Percentiles rank a stretch among this genome's conserved stretches.
Conservation (phyloP, 2,888 invertebrate species). For the Branchipolynoe longqiensis region DNA sequence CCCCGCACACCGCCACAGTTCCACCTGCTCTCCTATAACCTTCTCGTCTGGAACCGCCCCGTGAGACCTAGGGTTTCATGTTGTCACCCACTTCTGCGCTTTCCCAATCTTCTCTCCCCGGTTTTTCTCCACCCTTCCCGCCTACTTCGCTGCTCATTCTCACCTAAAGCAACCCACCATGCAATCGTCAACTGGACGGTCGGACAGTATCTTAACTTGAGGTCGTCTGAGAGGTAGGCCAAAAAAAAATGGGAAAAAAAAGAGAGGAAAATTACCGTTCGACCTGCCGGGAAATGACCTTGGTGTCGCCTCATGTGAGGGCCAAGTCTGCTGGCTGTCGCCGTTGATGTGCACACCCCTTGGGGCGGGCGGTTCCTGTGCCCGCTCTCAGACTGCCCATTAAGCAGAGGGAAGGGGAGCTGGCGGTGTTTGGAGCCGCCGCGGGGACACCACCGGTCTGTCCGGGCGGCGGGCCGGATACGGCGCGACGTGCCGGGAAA, state of each 20-base stretch:
- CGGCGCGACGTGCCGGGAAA: background rate
- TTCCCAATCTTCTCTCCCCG: no score
- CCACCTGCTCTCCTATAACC: no score
- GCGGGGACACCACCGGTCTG: background rate
- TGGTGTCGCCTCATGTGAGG: constrained; percentile 20
- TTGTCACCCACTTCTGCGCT: no score
- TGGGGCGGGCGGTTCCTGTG: constrained; percentile 7
- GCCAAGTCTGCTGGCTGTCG: constrained; percentile 39
- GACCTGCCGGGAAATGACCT: constrained; percentile 37
- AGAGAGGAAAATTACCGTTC: background rate
- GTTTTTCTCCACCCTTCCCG: background rate
- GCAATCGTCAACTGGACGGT: background rate
- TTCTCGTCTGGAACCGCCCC: no score
- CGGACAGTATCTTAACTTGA: background rate
- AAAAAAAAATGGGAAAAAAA: background rate
- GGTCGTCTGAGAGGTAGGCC: background rate
- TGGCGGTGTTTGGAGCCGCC: background rate
- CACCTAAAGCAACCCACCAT: background rate
- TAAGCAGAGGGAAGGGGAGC: background rate
- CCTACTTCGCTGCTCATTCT: background rate
- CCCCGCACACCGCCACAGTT: no score
- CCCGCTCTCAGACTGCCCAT: constrained; percentile 40
- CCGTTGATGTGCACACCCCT: constrained; percentile 41
- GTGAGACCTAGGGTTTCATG: no score
- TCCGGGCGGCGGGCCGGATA: background rate